Percentiles rank a stretch among this genome's conserved stretches.
phyloP scores from a whole-genome alignment of 92 coral and sea anemone genomes.

The Anthopleura xanthogrammica region DNA sequence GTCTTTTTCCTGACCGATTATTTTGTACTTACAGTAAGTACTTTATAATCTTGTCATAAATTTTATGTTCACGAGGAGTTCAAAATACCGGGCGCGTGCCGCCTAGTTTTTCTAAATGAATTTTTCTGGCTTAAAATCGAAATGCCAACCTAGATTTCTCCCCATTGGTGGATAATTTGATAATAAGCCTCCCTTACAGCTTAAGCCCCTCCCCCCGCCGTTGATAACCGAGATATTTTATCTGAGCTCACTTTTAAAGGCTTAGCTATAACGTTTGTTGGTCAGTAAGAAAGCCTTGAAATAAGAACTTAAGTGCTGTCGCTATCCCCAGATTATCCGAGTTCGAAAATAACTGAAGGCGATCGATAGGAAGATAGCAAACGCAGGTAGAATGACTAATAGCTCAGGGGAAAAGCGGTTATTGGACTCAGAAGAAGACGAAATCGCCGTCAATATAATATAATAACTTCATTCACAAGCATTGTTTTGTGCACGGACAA shows the following conservation, averaged over 20 bases:
- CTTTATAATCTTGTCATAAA: too few species aligned
- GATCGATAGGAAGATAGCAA: not conserved
- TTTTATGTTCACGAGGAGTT: too few species aligned
- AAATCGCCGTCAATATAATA: not conserved
- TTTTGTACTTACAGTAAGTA: too few species aligned
- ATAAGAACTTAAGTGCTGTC: constrained; percentile 6
- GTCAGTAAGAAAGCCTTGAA: constrained; percentile 2
- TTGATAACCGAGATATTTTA: not conserved
- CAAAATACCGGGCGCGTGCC: too few species aligned
- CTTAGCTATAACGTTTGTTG: not conserved
- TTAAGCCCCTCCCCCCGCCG: not conserved
- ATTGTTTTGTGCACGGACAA: not conserved
- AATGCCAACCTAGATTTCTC: too few species aligned
- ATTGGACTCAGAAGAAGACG: not conserved
- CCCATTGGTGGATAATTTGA: too few species aligned
- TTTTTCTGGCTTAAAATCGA: too few species aligned
- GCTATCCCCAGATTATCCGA: not conserved
- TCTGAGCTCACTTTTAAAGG: constrained; percentile 1
- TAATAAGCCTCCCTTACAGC: too few species aligned
- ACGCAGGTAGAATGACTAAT: not conserved
- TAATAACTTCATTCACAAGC: not conserved
- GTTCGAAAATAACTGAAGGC: not conserved
- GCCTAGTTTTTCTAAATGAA: too few species aligned
- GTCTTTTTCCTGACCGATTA: too few species aligned
- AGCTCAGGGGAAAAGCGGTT: not conserved